These are phyloP conservation scores for Lasioglossum figueresi DNA, from an alignment of 2,888 invertebrate species.

Conservation along the genomic window DNA sequence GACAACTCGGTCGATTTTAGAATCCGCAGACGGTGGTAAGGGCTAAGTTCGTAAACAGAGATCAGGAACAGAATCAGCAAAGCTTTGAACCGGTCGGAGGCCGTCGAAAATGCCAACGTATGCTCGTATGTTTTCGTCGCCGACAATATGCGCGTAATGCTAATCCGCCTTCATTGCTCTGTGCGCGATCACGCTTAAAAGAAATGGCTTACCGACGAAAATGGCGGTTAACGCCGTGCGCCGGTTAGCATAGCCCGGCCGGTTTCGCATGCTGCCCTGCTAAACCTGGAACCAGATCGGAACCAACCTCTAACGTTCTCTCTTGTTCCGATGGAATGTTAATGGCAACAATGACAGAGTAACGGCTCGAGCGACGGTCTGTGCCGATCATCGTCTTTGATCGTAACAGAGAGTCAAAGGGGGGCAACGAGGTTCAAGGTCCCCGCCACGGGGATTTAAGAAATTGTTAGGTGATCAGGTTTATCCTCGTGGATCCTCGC, in stretches of 20 bases:
- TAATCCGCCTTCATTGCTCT: conserved; percentile 77
- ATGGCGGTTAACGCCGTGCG: conserved; percentile 39
- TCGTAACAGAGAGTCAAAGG: conserved; percentile 13
- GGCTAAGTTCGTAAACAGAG: conserved; percentile 70
- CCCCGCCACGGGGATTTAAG: conserved; percentile 41
- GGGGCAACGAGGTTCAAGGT: conserved; percentile 22
- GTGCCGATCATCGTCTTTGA: conserved; percentile 55
- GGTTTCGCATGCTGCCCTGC: conserved; percentile 29
- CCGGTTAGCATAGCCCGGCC: not conserved
- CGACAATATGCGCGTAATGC: conserved; percentile 79
- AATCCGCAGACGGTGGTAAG: conserved; percentile 42
- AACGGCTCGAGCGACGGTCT: conserved; percentile 27
- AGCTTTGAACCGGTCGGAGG: conserved; percentile 66
- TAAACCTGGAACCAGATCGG: conserved; percentile 26
- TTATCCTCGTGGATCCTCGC: conserved; percentile 52
- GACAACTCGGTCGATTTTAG: conserved; percentile 11
- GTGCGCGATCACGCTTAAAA: conserved; percentile 46
- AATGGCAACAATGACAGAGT: conserved; percentile 26
- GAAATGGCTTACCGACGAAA: conserved; percentile 53
- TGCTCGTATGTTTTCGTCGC: conserved; percentile 64
- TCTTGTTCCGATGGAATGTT: conserved; percentile 16
- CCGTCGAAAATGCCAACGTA: conserved; percentile 73
- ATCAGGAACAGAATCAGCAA: conserved; percentile 70
- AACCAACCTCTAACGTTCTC: conserved; percentile 16
- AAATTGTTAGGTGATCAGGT: conserved; percentile 59